Percentiles rank a stretch among this genome's conserved stretches.
phyloP scores from a whole-genome alignment of 2,797 vertebrate species.

The Calcarius lapponicus region DNA sequence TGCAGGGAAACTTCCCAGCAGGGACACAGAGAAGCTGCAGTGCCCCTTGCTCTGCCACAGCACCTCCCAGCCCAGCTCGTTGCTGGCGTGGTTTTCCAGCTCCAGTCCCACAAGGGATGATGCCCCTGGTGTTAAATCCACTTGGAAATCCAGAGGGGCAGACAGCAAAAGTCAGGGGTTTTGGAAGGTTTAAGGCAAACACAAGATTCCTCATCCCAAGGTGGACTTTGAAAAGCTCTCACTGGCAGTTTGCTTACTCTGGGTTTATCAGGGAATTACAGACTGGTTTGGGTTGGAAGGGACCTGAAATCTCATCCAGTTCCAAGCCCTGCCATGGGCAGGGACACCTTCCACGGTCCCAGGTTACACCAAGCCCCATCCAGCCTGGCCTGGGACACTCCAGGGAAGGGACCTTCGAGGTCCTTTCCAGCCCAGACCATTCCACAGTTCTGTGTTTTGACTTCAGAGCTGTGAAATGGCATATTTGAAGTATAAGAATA shows the following conservation, averaged over 20 bases:
- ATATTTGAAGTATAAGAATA: background rate
- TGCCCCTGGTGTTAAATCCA: background rate
- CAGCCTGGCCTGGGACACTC: background rate
- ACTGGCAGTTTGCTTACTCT: background rate
- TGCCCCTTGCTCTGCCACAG: background rate
- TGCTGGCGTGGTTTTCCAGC: background rate
- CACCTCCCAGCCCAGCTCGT: background rate
- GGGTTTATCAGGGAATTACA: background rate
- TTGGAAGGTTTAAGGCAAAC: background rate
- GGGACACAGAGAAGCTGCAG: background rate
- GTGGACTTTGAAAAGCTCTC: background rate
- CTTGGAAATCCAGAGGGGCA: background rate
- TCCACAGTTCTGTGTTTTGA: background rate
- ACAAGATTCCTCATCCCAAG: background rate
- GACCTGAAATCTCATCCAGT: background rate
- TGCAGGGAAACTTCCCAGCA: rapidly evolving
- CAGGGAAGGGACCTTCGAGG: background rate
- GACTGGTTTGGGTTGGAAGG: background rate
- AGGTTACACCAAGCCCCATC: rapidly evolving
- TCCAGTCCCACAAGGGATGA: background rate
- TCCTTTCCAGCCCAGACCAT: background rate
- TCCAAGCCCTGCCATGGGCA: background rate
- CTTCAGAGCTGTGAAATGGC: background rate
- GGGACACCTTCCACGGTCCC: background rate
- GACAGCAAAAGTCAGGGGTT: background rate